These are phyloP conservation scores for Orthosia gracilis DNA, from an alignment of 2,888 invertebrate species.

Conservation along the genomic window DNA sequence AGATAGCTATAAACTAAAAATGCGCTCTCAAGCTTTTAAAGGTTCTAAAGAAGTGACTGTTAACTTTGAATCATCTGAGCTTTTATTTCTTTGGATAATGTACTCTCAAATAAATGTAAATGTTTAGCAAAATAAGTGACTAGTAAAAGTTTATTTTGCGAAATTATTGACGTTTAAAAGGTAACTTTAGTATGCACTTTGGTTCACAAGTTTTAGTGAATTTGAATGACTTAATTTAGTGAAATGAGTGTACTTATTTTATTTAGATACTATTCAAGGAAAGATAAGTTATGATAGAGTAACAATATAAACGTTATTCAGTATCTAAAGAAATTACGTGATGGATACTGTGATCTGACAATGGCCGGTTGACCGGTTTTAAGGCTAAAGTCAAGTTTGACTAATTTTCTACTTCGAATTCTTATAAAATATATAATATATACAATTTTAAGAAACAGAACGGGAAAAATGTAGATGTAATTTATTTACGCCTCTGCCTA, in stretches of 20 bases:
- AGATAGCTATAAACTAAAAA: constrained; percentile 3
- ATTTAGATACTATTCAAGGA: too few species aligned
- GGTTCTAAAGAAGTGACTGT: not conserved
- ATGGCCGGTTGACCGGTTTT: too few species aligned
- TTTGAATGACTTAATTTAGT: not conserved
- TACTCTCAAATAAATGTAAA: constrained; percentile 5
- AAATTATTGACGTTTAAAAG: not conserved
- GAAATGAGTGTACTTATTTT: not conserved
- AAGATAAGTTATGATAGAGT: too few species aligned
- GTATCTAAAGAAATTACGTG: too few species aligned
- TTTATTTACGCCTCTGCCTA: not conserved
- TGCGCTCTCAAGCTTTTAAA: not conserved
- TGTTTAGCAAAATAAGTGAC: not conserved
- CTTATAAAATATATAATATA: too few species aligned
- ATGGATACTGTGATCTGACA: too few species aligned
- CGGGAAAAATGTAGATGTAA: too few species aligned
- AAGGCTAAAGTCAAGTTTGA: too few species aligned
- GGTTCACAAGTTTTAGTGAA: constrained; percentile 1
- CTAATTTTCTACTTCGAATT: too few species aligned
- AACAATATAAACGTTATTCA: too few species aligned
- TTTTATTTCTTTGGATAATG: constrained; percentile 11
- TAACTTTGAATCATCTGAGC: not conserved
- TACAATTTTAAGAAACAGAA: too few species aligned
- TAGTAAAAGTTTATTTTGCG: constrained; percentile 8
- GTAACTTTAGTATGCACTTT: not conserved